A percentile compares a stretch with the other conserved stretches of the same genome.
phyloP scores from a whole-genome alignment of 2,888 invertebrate species.

The Chesias legatella region DNA sequence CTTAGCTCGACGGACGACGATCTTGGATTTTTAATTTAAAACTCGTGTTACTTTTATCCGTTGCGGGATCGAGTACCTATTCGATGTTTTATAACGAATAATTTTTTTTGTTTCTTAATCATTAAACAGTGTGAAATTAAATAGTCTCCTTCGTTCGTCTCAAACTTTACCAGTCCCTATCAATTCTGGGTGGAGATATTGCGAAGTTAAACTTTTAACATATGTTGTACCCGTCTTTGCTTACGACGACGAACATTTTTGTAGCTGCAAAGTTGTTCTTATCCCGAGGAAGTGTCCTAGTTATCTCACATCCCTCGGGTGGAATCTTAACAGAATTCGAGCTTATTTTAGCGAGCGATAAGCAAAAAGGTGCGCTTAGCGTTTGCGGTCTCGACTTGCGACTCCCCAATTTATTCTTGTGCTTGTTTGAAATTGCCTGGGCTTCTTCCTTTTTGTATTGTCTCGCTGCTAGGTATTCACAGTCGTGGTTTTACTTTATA shows the following conservation, averaged over 20 bases:
- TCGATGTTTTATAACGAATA: no score
- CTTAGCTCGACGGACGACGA: conserved; percentile 41
- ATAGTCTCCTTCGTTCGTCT: no score
- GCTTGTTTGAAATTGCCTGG: conserved; percentile 20
- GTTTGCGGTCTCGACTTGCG: conserved; percentile 18
- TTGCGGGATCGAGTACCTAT: conserved; percentile 2
- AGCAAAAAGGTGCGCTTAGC: conserved; percentile 25
- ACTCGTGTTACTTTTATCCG: conserved; percentile 27
- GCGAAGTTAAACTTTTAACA: not conserved
- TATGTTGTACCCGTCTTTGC: conserved; percentile 6
- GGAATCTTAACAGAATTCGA: conserved; percentile 22
- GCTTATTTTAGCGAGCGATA: conserved; percentile 21
- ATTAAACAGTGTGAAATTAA: no score
- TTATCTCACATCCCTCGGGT: conserved; percentile 21
- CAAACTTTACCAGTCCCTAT: no score
- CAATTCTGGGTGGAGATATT: no score
- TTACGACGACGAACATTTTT: conserved; percentile 6
- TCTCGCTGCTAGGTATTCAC: conserved; percentile 14
- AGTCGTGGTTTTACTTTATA: conserved; percentile 13
- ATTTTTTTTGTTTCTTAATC: no score
- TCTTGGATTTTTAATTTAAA: conserved; percentile 47
- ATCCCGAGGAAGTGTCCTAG: conserved; percentile 15
- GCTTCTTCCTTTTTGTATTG: conserved; percentile 19
- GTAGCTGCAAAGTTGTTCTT: conserved; percentile 11
- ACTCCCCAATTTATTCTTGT: conserved; percentile 22